Percentiles rank a stretch among this genome's conserved stretches.
These are phyloP conservation scores for Bursaphelenchus okinawaensis DNA, from an alignment of 2,888 invertebrate species.

Conservation along the genomic window DNA sequence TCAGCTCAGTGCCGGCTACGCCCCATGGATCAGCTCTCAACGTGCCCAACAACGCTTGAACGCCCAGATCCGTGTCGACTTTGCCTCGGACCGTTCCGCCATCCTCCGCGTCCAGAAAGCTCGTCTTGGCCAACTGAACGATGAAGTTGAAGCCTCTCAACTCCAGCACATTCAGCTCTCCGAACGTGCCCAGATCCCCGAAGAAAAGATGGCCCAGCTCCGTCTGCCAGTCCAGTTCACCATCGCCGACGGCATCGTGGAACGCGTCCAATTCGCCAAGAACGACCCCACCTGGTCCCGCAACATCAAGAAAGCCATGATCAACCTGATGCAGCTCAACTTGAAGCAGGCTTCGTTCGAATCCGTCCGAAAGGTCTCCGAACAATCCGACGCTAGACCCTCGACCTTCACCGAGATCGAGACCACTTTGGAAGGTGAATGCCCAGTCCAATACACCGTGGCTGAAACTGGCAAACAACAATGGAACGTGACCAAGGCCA, in stretches of 20 bases:
- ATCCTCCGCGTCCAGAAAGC: slow-evolving; percentile 12
- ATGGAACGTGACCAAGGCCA: slow-evolving; percentile 34
- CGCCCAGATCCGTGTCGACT: slow-evolving; percentile 18
- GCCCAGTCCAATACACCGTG: slow-evolving; percentile 23
- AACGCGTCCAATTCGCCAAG: slow-evolving; percentile 22
- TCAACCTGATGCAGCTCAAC: slow-evolving; percentile 36
- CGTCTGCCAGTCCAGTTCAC: slow-evolving; percentile 19
- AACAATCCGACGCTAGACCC: background rate
- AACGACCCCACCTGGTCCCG: slow-evolving; percentile 29
- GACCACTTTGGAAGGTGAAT: slow-evolving; percentile 28
- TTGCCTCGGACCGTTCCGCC: slow-evolving; percentile 11
- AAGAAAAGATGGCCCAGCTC: slow-evolving; percentile 6
- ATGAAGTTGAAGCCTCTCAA: background rate
- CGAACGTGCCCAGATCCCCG: slow-evolving; percentile 5
- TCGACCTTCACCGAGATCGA: slow-evolving; percentile 10
- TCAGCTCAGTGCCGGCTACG: background rate
- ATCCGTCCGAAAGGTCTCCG: background rate
- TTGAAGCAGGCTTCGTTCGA: slow-evolving; percentile 11
- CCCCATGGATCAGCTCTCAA: slow-evolving; percentile 8
- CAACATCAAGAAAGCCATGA: slow-evolving; percentile 48
- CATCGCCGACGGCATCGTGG: slow-evolving; percentile 23
- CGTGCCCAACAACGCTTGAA: slow-evolving; percentile 16
- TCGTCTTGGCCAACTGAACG: slow-evolving; percentile 17
- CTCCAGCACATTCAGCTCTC: slow-evolving; percentile 14
- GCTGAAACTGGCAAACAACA: slow-evolving; percentile 2